Conservation (phyloP, 2,113 vertebrate genomes). For the Scartelaos histophorus region DNA sequence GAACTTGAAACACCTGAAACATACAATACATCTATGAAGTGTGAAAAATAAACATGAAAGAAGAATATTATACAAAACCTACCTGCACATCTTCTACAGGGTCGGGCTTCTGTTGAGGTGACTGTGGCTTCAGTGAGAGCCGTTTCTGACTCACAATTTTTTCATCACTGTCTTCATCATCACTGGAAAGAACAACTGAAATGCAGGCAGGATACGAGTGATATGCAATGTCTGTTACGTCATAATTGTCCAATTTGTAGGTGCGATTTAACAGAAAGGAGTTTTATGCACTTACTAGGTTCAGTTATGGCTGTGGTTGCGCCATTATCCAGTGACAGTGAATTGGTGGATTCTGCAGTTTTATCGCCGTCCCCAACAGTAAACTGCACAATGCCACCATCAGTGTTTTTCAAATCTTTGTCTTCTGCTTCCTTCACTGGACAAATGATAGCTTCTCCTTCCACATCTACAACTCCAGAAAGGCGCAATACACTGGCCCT, state of each 20-base stretch:
- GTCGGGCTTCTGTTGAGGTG: neutral
- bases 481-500: constrained; percentile 62
- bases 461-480: constrained; percentile 26
- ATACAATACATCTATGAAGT: constrained; percentile 9
- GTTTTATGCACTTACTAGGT: constrained; percentile 67
- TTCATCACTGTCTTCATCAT: constrained; percentile 58
- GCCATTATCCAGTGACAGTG: constrained; percentile 11
- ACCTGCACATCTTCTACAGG: constrained; percentile 52
- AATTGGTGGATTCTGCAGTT: constrained; percentile 12
- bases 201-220: constrained; percentile 3
- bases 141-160: neutral
- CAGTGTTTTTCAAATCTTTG: constrained; percentile 24
- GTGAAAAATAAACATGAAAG: neutral
- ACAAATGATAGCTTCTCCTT: constrained; percentile 5
- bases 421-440: constrained; percentile 25
- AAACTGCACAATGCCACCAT: constrained; percentile 47
- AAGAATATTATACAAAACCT: constrained; percentile 1
- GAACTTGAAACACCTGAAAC: constrained; percentile 40
- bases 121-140: neutral
- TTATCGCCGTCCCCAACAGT: constrained; percentile 42
- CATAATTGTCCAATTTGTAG: neutral
- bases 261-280: too few relatives aligned
- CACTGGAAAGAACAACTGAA: constrained; percentile 79
- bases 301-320: constrained; percentile 32
- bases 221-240: neutral